Evolutionary conservation across 1,140 invertebrate genomes (phyloP).

Genomic region (Drosophila lini): DNA sequence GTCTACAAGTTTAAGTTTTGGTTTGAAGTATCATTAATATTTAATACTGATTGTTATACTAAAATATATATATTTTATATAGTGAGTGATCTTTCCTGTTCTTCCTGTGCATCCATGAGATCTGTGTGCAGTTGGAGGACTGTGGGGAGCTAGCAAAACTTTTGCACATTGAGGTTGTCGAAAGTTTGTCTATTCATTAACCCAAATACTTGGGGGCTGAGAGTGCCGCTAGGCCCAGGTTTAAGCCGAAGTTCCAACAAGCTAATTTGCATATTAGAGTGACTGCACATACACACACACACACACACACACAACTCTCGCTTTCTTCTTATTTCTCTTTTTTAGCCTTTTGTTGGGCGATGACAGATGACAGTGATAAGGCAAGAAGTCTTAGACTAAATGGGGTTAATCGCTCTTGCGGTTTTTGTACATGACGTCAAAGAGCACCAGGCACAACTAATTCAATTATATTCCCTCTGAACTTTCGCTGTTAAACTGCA

Average conservation of each 20-base stretch:
- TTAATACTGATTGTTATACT: not conserved
- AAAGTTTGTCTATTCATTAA: conserved; percentile 83
- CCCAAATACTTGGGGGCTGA: conserved; percentile 59
- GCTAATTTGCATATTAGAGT: conserved; percentile 83
- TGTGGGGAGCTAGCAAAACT: conserved; percentile 32
- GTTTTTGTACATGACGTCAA: conserved; percentile 30
- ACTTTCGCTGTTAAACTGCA: conserved; percentile 19
- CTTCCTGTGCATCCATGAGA: conserved; percentile 9
- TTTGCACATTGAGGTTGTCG: conserved; percentile 79
- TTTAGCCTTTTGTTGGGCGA: conserved; percentile 24
- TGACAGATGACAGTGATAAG: conserved; percentile 56
- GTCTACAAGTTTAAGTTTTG: not conserved
- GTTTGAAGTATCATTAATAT: too few relatives aligned
- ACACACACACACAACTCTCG: conserved; percentile 66
- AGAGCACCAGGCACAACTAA: conserved; percentile 9
- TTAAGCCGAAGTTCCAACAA: conserved; percentile 70
- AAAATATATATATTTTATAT: not conserved
- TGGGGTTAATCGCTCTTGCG: conserved; percentile 34
- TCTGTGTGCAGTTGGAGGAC: conserved; percentile 28
- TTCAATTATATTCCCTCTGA: conserved; percentile 24
- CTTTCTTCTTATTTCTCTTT: conserved; percentile 17
- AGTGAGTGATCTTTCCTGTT: not conserved
- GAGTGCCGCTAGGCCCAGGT: conserved; percentile 52
- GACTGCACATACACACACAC: conserved; percentile 45
- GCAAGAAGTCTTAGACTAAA: conserved; percentile 29